A percentile compares a stretch with the other conserved stretches of the same genome.
Conservation (phyloP, 1,140 invertebrate species). For the Gryllus bimaculatus region DNA sequence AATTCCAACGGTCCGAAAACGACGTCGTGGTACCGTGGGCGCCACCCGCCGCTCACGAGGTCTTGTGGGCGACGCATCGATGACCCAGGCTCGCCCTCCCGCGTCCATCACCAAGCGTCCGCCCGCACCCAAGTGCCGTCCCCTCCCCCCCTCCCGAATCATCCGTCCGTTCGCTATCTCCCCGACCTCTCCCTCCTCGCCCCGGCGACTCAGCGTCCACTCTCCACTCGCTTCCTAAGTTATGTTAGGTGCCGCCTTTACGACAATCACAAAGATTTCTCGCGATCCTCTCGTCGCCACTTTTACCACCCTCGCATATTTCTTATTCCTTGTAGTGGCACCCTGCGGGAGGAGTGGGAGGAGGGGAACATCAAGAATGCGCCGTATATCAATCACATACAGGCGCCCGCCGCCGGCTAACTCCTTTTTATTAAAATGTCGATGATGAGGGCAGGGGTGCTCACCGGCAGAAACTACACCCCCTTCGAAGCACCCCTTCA, state of each 20-base stretch:
- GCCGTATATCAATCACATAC: neutral
- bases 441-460: neutral
- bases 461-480: neutral
- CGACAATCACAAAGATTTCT: neutral
- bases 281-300: neutral
- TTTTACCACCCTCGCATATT: neutral
- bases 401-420: neutral
- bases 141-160: no score
- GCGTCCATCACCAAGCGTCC: neutral
- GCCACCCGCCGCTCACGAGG: no score
- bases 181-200: neutral
- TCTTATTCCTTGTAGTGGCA: constrained; percentile 4
- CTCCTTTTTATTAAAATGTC: neutral
- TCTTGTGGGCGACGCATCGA: neutral
- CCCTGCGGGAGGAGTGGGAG: neutral
- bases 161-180: neutral
- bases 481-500: neutral
- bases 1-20: no score
- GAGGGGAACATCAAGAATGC: neutral
- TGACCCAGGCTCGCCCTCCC: neutral
- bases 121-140: neutral
- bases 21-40: no score
- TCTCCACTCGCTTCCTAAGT: neutral
- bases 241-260: neutral
- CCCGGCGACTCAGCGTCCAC: neutral